Evolutionary conservation across 2,888 invertebrate genomes (phyloP), one percentile per base, ranked within the genome.

Genomic region (Xestia ashworthii): DNA sequence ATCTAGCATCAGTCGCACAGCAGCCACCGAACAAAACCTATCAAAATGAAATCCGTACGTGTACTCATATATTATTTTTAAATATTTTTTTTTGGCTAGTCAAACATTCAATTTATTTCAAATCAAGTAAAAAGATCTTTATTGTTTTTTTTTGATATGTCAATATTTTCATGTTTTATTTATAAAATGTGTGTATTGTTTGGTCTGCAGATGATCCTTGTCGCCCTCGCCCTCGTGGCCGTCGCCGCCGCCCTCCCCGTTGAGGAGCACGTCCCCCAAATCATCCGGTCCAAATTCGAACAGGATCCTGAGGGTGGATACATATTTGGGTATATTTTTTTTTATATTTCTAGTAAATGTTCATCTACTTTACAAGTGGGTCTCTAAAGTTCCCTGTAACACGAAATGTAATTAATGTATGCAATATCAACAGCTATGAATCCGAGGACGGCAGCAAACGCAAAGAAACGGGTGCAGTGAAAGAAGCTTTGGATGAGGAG

Each of bases 381-480:
- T 44, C 2, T 1, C 44, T 25, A 44, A 22, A 25, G 3, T 14
- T 22, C 0, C 11, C 3, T 46, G 19, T 44, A 67, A 6, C 22
- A 44, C 25, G 22, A 55, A 41, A 58, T 25, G 22, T 46, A 14
- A 67, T 41, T 71, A 68, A 72, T 69, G 9, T 9, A 5, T 69
- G 11, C 50, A 48, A 38, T 68, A 58, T 55, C 53, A 55, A 55
- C 66, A 83, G 83, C 0, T 74, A 92, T 86, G 97, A 97, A 91
- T 96, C 97, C 5, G 97, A 95, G 60, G 95, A 97, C 83, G 97
- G 97, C 22, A 97, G 97, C 89, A 73, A 86, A 9, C 97, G 96
- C 12, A 89, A 95, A 68, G 97, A 97, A 88, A 87, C 82, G 5
- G 98, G 98, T 32, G 88, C 90, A 74, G 0, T 94, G 78, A 95